phyloP scores from a whole-genome alignment of 2,888 invertebrate genomes.

The Cheilosia grossa region DNA sequence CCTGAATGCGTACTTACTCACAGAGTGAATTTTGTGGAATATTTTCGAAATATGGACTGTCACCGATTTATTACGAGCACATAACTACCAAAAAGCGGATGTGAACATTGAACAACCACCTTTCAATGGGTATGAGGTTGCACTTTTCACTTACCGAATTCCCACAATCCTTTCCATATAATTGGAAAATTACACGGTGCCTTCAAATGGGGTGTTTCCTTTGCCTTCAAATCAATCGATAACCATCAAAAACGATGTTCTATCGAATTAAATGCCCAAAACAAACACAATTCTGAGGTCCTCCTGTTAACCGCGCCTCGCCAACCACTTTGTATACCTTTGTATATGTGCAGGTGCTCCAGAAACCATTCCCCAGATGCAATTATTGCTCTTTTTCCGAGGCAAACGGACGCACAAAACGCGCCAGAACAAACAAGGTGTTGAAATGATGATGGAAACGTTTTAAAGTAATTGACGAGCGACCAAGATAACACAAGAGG shows the following conservation, averaged over 20 bases:
- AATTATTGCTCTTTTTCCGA: constrained; percentile 49
- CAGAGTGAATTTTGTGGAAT: background rate
- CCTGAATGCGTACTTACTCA: background rate
- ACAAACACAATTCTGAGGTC: constrained; percentile 31
- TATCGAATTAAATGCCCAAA: constrained; percentile 61
- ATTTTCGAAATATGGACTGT: background rate
- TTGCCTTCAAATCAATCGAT: constrained; percentile 68
- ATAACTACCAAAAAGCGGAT: background rate
- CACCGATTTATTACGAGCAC: background rate
- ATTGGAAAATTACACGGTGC: constrained; percentile 62
- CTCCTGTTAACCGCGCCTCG: constrained; percentile 10
- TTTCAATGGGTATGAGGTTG: background rate
- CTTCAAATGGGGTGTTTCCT: constrained; percentile 52
- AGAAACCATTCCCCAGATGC: constrained; percentile 45
- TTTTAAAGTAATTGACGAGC: constrained; percentile 72
- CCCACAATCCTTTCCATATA: constrained; percentile 63
- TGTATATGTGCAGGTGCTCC: constrained; percentile 57
- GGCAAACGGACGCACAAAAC: constrained; percentile 40
- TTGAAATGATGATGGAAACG: constrained; percentile 72
- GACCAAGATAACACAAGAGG: constrained; percentile 44
- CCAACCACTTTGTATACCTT: constrained; percentile 3
- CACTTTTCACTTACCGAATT: background rate
- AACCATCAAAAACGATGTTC: constrained; percentile 64
- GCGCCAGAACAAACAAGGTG: constrained; percentile 65
- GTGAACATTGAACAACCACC: background rate